These are phyloP conservation scores for Chloropsis hardwickii DNA, from an alignment of 2,113 vertebrate species.

Conservation along the genomic window DNA sequence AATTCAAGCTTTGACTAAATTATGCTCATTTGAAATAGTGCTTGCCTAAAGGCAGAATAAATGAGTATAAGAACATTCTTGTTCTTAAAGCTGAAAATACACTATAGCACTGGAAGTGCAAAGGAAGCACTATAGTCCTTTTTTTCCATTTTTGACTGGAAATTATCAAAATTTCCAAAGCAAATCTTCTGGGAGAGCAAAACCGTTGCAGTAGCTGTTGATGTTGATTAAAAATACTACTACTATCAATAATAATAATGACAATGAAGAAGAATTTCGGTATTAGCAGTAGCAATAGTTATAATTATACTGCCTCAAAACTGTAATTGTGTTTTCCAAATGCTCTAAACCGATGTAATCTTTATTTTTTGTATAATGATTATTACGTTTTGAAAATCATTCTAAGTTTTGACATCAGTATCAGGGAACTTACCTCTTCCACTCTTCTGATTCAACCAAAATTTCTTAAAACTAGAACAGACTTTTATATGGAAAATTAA, in stretches of 20 bases:
- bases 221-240: background rate
- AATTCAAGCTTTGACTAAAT: background rate
- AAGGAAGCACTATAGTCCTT: too few relatives aligned
- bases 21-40: background rate
- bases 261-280: background rate
- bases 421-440: background rate
- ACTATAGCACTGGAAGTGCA: accelerated
- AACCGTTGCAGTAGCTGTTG: background rate
- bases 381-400: background rate
- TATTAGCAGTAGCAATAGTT: background rate
- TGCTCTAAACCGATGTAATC: background rate
- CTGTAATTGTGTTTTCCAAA: background rate
- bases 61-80: background rate
- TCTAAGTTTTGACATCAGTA: background rate
- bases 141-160: background rate
- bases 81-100: background rate
- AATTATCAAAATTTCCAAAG: background rate
- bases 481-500: background rate
- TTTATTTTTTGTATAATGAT: background rate
- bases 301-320: accelerated
- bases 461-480: background rate
- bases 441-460: background rate
- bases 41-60: background rate
- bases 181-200: background rate
- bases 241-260: background rate